Percentiles rank a stretch among this genome's conserved stretches.
phyloP scores from a whole-genome alignment of 2,888 invertebrate genomes.

The Lottia scabra region DNA sequence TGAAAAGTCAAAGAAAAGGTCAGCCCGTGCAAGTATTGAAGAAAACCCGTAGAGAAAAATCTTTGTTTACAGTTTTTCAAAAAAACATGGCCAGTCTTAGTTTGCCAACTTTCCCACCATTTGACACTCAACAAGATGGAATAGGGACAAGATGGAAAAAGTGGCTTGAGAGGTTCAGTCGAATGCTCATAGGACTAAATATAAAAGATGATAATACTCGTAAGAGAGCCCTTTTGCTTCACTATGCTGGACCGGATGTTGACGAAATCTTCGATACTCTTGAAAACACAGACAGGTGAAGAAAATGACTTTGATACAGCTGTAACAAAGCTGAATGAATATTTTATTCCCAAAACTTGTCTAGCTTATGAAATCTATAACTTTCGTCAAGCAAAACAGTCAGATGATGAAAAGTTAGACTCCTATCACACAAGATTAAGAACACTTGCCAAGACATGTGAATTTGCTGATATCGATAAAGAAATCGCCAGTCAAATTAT shows the following conservation, averaged over 20 bases:
- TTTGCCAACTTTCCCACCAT: not conserved
- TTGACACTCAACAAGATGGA: not conserved
- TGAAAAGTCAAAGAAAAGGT: not conserved
- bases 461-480: conserved; percentile 24
- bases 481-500: conserved; percentile 20
- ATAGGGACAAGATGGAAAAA: conserved; percentile 10
- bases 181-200: not conserved
- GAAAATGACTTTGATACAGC: conserved; percentile 20
- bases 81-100: not conserved
- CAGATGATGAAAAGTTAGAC: conserved; percentile 12
- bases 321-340: conserved; percentile 12
- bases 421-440: conserved; percentile 18
- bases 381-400: conserved; percentile 14
- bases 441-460: conserved; percentile 20
- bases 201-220: not conserved
- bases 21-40: not conserved
- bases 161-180: not conserved
- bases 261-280: conserved; percentile 22
- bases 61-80: no score
- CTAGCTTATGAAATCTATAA: conserved; percentile 17
- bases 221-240: conserved; percentile 18
- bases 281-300: conserved; percentile 20
- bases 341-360: conserved; percentile 27
- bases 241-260: conserved; percentile 20
- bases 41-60: no score